Evolutionary conservation across 2,888 invertebrate species (phyloP), one percentile per base, ranked within the genome.

Genomic region (Horisme vitalbata): DNA sequence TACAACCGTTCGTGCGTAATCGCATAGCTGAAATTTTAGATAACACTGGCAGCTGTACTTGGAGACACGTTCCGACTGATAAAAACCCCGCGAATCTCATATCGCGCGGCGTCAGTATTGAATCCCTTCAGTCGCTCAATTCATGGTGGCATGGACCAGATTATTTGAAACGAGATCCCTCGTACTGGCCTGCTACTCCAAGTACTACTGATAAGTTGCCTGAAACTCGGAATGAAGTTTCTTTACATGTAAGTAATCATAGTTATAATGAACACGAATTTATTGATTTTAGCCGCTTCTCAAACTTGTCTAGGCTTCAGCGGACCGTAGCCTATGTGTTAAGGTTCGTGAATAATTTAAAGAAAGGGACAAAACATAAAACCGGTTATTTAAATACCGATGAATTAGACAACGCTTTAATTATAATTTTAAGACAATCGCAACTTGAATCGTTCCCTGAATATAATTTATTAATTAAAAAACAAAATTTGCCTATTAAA

Each of bases 11-110:
- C n/a, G n/a, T n/a, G n/a, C n/a, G n/a, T n/a, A n/a, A n/a, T n/a
- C n/a, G n/a, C n/a, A n/a, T n/a, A n/a, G n/a, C n/a, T n/a, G n/a
- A n/a, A n/a, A n/a, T n/a, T n/a, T n/a, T n/a, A n/a, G 21, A 33
- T 7, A 6, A n/a, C 5, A 21, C 18, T n/a, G 31, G 4, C 2
- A 31, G 18, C 4, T 30, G 39, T 20, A 20, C 20, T 2, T 61
- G 57, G 60, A 15, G 54, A 12, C 52, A 67, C 37, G 61, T 68
- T 4, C 62, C 63, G 4, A 57, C 62, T 0, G 11, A 41, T 4
- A 12, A 37, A 2, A 65, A 66, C 27, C 63, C 68, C 1, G 63
- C 63, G 1, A 64, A 68, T 43, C 33, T 57, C 2, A 41, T 56
- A 26, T 59, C 62, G 9, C 57, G 64, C 0, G 64, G 63, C 2